These are phyloP conservation scores for Cataglyphis albicans DNA, from an alignment of 2,888 invertebrate species.

Conservation along the genomic window DNA sequence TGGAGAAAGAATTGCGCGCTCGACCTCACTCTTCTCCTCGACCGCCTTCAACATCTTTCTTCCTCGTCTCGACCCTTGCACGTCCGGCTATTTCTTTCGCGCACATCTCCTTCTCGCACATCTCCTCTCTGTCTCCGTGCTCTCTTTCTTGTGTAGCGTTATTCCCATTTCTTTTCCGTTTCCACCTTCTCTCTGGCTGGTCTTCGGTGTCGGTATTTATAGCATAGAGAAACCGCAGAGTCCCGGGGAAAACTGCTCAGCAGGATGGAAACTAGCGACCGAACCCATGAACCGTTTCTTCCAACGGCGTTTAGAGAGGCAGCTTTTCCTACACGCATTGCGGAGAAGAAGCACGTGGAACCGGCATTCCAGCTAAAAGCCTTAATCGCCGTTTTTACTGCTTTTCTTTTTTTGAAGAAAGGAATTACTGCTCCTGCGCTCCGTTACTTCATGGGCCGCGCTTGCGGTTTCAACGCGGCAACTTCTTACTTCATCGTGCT, in stretches of 20 bases:
- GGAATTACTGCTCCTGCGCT: slow-evolving; percentile 73
- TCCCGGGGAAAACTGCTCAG: slow-evolving; percentile 76
- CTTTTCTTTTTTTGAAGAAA: slow-evolving; percentile 69
- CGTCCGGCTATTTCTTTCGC: slow-evolving; percentile 39
- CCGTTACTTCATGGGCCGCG: slow-evolving; percentile 54
- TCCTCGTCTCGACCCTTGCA: slow-evolving; percentile 47
- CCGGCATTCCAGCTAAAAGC: slow-evolving; percentile 77
- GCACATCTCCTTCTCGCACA: slow-evolving; percentile 40
- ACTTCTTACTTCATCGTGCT: slow-evolving; percentile 55
- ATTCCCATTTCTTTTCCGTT: slow-evolving; percentile 32
- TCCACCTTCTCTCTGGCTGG: slow-evolving; percentile 26
- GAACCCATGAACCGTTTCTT: slow-evolving; percentile 77
- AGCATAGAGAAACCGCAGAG: slow-evolving; percentile 72
- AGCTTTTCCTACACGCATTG: slow-evolving; percentile 60
- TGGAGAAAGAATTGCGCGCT: slow-evolving; percentile 58
- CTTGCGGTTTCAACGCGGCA: slow-evolving; percentile 53
- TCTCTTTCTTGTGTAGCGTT: slow-evolving; percentile 29
- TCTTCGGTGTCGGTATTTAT: slow-evolving; percentile 80
- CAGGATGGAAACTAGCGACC: slow-evolving; percentile 76
- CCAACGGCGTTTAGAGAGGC: slow-evolving; percentile 63
- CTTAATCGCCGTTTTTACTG: slow-evolving; percentile 78
- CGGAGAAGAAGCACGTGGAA: slow-evolving; percentile 61
- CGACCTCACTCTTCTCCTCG: slow-evolving; percentile 61
- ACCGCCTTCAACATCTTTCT: slow-evolving; percentile 63
- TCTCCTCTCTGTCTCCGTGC: slow-evolving; percentile 21